Evolutionary conservation across 1,140 invertebrate species (phyloP).

Genomic region (Macrobrachium nipponense): DNA sequence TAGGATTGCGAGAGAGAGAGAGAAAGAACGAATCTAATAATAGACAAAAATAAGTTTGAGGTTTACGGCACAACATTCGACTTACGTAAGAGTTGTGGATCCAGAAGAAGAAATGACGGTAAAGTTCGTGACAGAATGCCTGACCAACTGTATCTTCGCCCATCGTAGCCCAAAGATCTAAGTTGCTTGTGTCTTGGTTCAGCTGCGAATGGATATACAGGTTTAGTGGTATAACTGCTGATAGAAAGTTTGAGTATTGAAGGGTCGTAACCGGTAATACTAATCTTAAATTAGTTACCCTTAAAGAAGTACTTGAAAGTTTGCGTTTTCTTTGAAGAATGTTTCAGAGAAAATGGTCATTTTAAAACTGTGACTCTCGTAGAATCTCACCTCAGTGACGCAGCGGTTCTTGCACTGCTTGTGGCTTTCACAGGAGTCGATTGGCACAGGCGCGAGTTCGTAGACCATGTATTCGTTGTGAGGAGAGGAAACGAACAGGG

Average conservation of each 20-base stretch:
- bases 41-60: too few species aligned
- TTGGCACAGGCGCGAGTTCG: slow-evolving; percentile 12
- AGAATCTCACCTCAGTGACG: slow-evolving; percentile 18
- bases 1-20: too few species aligned
- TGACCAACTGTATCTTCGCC: slow-evolving; percentile 31
- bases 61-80: background rate
- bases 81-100: slow-evolving; percentile 54
- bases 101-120: slow-evolving; percentile 23
- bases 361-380: background rate
- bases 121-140: slow-evolving; percentile 36
- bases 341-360: background rate
- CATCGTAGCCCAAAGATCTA: slow-evolving; percentile 41
- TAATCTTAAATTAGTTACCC: background rate
- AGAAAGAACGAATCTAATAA: too few species aligned
- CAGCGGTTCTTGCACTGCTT: slow-evolving; percentile 36
- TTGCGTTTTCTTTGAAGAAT: background rate
- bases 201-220: background rate
- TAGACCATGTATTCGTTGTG: slow-evolving; percentile 33
- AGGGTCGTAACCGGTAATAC: background rate
- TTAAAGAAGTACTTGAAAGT: too few species aligned
- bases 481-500: slow-evolving; percentile 26
- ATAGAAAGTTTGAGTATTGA: too few species aligned
- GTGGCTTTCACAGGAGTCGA: slow-evolving; percentile 23
- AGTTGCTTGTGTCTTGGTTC: slow-evolving; percentile 37
- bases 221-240: background rate